phyloP scores from a whole-genome alignment of 2,797 vertebrate genomes.

The Syncerus caffer region DNA sequence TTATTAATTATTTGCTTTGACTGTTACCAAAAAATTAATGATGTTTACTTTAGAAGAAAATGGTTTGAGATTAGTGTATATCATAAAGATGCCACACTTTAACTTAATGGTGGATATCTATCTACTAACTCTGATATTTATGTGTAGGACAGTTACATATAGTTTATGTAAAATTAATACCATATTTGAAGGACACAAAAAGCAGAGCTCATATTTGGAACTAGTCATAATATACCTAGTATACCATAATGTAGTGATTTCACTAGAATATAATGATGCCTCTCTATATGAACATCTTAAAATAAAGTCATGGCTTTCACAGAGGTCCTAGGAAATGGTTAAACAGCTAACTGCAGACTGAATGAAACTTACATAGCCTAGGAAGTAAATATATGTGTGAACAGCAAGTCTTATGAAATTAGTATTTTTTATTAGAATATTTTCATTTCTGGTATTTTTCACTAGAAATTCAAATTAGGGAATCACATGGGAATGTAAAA shows the following conservation, averaged over 20 bases:
- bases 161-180: not conserved
- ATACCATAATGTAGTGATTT: not conserved
- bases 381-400: not conserved
- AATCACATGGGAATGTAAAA: not conserved
- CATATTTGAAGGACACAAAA: constrained; percentile 58
- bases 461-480: not conserved
- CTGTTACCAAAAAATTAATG: constrained; percentile 51
- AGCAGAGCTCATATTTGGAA: not conserved
- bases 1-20: constrained; percentile 77
- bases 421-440: not conserved
- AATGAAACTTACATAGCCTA: not conserved
- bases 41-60: constrained; percentile 57
- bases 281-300: not conserved
- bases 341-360: not conserved
- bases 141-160: not conserved
- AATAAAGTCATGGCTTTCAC: not conserved
- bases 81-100: constrained; percentile 62
- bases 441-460: not conserved
- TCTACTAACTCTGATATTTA: constrained; percentile 64
- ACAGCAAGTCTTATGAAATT: not conserved
- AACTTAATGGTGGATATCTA: constrained; percentile 60
- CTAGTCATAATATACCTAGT: not conserved
- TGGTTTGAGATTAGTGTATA: constrained; percentile 33
- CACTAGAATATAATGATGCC: not conserved
- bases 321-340: not conserved